These are phyloP conservation scores for Drosophila gunungcola DNA, from an alignment of 1,140 invertebrate genomes.

Conservation along the genomic window DNA sequence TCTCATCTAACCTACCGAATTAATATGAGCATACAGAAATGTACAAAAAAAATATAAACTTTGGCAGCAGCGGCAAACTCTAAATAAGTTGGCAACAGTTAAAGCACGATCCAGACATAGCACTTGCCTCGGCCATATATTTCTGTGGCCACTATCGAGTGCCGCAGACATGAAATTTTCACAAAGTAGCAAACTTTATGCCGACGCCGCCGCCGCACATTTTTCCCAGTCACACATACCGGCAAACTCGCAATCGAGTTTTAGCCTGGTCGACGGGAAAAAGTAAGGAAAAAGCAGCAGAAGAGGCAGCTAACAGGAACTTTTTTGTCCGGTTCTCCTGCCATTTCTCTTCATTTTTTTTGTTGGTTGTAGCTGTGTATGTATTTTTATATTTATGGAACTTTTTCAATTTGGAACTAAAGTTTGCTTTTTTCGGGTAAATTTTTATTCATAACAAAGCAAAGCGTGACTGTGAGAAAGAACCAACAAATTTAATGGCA, in stretches of 20 bases:
- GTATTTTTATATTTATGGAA: constrained; percentile 82
- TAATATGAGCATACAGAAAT: constrained; percentile 19
- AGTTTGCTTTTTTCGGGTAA: constrained; percentile 69
- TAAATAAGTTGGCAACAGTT: constrained; percentile 72
- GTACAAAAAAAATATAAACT: constrained; percentile 17
- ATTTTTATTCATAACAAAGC: constrained; percentile 82
- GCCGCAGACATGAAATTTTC: constrained; percentile 79
- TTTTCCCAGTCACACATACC: constrained; percentile 38
- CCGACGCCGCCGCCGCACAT: constrained; percentile 63
- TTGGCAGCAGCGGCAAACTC: constrained; percentile 45
- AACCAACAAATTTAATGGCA: constrained; percentile 58
- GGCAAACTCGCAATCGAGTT: constrained; percentile 56
- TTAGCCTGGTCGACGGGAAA: constrained; percentile 52
- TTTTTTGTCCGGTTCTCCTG: constrained; percentile 56
- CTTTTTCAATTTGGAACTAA: constrained; percentile 83
- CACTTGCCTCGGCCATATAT: constrained; percentile 48
- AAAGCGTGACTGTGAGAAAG: constrained; percentile 63
- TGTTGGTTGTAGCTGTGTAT: constrained; percentile 22
- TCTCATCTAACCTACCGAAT: constrained; percentile 44
- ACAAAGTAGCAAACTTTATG: constrained; percentile 80
- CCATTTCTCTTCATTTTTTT: constrained; percentile 8
- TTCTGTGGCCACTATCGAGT: constrained; percentile 79
- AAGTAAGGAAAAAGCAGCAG: constrained; percentile 20
- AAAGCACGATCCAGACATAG: constrained; percentile 53
- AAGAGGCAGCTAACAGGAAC: constrained; percentile 53